Base-by-base conservation (phyloP, 2,888 invertebrate genomes). In the Oscheius myriophilus region DNA sequence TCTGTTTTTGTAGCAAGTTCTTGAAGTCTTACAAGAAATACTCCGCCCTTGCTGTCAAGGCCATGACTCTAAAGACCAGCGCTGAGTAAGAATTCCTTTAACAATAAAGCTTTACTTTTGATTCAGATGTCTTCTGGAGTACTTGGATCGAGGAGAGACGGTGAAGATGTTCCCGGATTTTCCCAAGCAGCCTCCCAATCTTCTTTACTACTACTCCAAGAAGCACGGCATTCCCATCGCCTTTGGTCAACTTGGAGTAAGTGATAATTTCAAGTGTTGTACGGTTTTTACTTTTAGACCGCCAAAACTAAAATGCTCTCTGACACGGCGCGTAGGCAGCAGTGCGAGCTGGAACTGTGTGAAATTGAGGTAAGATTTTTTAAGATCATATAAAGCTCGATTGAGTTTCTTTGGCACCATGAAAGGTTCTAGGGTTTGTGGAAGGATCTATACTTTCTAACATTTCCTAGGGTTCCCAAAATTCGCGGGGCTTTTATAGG, bases 1-100 rank as follows among this genome's bases (percentile, higher is more conserved):
- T 46, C 11, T 46, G 2, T 46, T 11, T 46, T 46, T 46, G 12
- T 12, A 46, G 46, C 4, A 51, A 21, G 21, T 63, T 63, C 51
- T 41, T 41, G 12, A 53, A 63, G n/a, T 63, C 63, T 3, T 63
- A 52, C 53, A 63, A 53, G 33, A 63, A 63, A n/a, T 63, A 63
- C 25, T 41, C 52, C 2, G 16, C 23, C 7, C 42, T 63, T 9
- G 52, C 63, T 16, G 16, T 26, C 6, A 63, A 63, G 21, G 12
- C 18, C 7, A 51, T 63, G 53, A 26, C 52, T 2, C 16, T 53
- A 52, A 53, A 53, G 42, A 42, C 52, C 21, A 42, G 42, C n/a
- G 39, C 42, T 9, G 53, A 41, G 63, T 63, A 12, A 53, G 63
- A 21, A 18, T 7, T 1, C 14, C 7, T 39, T n/a, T 21, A 18